Conservation (phyloP, 2,113 vertebrate species). For the Amphilophus citrinellus region DNA sequence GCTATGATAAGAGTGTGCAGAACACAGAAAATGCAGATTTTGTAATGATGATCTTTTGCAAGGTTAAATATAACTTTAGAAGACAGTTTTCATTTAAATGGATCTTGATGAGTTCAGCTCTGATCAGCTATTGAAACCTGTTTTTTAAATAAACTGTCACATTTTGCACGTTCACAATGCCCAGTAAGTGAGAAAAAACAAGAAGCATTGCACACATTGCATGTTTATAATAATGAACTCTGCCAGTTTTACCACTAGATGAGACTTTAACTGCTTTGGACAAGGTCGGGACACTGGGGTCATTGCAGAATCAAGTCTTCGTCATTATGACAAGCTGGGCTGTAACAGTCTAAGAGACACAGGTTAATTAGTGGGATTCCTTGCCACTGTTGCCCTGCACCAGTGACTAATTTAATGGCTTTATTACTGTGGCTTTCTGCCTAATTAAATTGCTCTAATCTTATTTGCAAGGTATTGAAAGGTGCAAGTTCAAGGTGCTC, state of each 20-base stretch:
- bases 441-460: conserved; percentile 82
- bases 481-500: conserved; percentile 72
- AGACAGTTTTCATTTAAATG: neutral
- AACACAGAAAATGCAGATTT: neutral
- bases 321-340: conserved; percentile 54
- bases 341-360: conserved; percentile 63
- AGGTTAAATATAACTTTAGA: neutral
- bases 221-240: conserved; percentile 56
- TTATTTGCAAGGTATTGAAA: conserved; percentile 76
- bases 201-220: neutral
- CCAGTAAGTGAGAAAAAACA: neutral
- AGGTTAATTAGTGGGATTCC: conserved; percentile 79
- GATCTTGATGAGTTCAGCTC: neutral
- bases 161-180: conserved; percentile 2
- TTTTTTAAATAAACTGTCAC: too few relatives aligned
- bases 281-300: conserved; percentile 67
- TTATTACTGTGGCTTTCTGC: conserved; percentile 74
- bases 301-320: conserved; percentile 41
- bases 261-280: conserved; percentile 68
- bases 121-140: neutral
- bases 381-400: conserved; percentile 64
- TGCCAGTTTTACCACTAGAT: conserved; percentile 47
- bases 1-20: neutral
- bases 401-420: conserved; percentile 79
- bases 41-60: neutral